Conservation (phyloP, 92 coral and sea anemone genomes). For the Porites rus region DNA sequence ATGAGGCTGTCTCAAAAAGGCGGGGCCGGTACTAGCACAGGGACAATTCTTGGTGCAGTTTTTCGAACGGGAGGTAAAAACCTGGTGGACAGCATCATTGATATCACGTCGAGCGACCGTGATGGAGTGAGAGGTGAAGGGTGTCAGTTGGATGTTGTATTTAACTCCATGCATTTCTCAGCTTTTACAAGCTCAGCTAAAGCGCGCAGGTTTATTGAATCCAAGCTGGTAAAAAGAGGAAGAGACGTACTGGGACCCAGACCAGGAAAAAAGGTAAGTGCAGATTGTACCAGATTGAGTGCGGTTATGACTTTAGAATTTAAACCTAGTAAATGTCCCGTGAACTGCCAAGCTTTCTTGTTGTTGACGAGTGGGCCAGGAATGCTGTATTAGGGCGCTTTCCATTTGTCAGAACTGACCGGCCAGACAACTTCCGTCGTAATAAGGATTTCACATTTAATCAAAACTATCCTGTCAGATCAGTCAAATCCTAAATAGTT, state of each 20-base stretch:
- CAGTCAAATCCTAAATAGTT: too few species aligned
- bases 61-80: constrained; percentile 81
- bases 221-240: constrained; percentile 86
- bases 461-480: too few species aligned
- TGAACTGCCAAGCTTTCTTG: too few species aligned
- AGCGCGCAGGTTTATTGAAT: constrained; percentile 80
- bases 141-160: constrained; percentile 56
- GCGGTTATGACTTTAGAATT: not conserved
- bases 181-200: constrained; percentile 86
- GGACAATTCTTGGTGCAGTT: constrained; percentile 90
- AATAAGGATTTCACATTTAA: too few species aligned
- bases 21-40: constrained; percentile 77
- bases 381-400: too few species aligned
- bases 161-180: constrained; percentile 82
- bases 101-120: constrained; percentile 42
- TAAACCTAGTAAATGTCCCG: too few species aligned
- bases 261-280: constrained; percentile 89
- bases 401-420: too few species aligned
- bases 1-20: constrained; percentile 80
- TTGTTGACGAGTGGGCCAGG: too few species aligned
- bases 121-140: constrained; percentile 33
- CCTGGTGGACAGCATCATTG: constrained; percentile 80
- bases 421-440: too few species aligned
- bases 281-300: not conserved
- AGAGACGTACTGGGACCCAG: constrained; percentile 89